These are phyloP conservation scores for Hypotaenidia okinawae DNA, from an alignment of 2,797 vertebrate species.

Conservation along the genomic window DNA sequence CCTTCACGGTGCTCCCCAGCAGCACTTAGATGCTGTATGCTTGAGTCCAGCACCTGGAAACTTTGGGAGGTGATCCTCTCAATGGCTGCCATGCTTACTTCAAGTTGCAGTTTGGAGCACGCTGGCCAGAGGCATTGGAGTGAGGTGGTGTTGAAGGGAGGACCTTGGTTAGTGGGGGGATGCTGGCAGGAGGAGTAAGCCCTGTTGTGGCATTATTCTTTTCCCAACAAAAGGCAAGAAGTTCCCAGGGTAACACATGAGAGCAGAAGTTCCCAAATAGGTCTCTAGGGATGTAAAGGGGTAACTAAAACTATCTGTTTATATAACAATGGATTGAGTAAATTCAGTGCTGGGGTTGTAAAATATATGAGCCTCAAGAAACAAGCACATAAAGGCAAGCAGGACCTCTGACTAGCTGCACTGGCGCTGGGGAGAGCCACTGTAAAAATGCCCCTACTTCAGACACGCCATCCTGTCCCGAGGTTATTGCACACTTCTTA, in stretches of 20 bases:
- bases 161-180: rapidly evolving
- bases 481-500: background rate
- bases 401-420: background rate
- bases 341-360: background rate
- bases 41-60: background rate
- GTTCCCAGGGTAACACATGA: background rate
- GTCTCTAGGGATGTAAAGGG: background rate
- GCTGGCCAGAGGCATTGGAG: rapidly evolving
- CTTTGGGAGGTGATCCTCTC: background rate
- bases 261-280: background rate
- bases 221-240: background rate
- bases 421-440: rapidly evolving
- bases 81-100: no score
- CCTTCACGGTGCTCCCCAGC: background rate
- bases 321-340: background rate
- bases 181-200: background rate
- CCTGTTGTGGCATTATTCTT: background rate
- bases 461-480: background rate
- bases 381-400: background rate
- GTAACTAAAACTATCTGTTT: background rate
- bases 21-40: background rate
- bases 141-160: background rate
- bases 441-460: background rate
- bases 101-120: background rate
- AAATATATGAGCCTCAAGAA: background rate